phyloP scores from a whole-genome alignment of 2,113 vertebrate genomes.

The Chionis minor region DNA sequence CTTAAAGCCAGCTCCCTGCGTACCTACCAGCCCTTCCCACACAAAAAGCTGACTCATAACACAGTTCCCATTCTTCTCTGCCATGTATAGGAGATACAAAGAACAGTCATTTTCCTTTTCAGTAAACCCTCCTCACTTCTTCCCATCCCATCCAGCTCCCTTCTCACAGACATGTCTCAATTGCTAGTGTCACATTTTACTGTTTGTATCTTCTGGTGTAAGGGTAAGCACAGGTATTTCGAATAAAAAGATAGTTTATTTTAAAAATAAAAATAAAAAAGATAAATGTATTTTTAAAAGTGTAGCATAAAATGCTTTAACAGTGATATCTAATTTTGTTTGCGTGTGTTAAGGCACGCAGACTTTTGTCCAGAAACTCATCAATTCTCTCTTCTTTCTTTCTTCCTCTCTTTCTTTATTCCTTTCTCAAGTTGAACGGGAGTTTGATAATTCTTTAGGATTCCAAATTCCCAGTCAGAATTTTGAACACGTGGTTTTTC shows the following conservation, averaged over 20 bases:
- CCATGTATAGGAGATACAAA: not conserved
- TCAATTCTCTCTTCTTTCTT: not conserved
- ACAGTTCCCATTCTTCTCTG: not conserved
- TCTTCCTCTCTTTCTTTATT: not conserved
- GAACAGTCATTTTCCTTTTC: not conserved
- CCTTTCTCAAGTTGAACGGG: not conserved
- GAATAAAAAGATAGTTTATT: not conserved
- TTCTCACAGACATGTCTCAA: not conserved
- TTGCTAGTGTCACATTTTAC: not conserved
- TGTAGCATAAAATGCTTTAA: not conserved
- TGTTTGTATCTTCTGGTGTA: not conserved
- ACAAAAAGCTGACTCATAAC: not conserved
- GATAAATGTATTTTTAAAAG: not conserved
- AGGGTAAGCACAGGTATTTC: not conserved
- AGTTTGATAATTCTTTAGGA: not conserved
- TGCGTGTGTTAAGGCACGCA: not conserved
- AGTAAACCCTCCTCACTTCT: not conserved
- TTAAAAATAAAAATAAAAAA: not conserved
- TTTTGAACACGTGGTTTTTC: not conserved
- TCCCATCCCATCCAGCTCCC: not conserved
- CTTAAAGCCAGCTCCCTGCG: not conserved
- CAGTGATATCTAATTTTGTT: not conserved
- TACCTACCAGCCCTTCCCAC: accelerated
- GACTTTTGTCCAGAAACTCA: not conserved
- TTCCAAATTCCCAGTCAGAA: not conserved